Evolutionary conservation across 2,888 invertebrate genomes (phyloP), one percentile per base, ranked within the genome.

Genomic region (Melangyna quadrimaculata): DNA sequence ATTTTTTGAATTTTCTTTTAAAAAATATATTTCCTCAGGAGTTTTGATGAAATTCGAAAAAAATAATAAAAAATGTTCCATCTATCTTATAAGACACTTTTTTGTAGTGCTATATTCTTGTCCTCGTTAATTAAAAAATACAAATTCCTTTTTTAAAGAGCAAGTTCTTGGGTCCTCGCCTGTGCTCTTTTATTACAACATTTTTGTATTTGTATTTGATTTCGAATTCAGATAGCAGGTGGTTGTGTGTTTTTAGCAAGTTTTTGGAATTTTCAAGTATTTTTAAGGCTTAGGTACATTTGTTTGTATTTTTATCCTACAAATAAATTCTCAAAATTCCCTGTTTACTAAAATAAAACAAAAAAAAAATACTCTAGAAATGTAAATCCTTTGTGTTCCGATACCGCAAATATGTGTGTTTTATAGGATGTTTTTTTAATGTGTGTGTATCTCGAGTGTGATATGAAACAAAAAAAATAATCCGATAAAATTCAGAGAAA

Each of bases 401-500:
- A 8, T 32, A 17, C 12, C 57, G 24, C 22, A 57, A 48, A 12
- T 29, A 2, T 57, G 59, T 51, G 37, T 48, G 19, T 51, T 27
- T 51, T 19, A n/a, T 5, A 12, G 43, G 70, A n/a, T 69, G 32
- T 40, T 43, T 55, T 70, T 55, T 17, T 32, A 74, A 57, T 55
- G 43, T 43, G 63, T 65, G 65, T 51, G n/a, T 51, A 67, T 69
- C 37, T 43, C 37, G 59, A 48, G 22, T 59, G 37, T 43, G 57
- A 71, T 61, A 69, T 22, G 1, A 37, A 59, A 59, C 5, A 27
- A 19, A 61, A 78, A 71, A 53, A 48, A 63, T 71, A 79, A 84
- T 79, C 79, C 71, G 80, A 75, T 79, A 84, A 79, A 78, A 24
- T 51, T 55, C 14, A 55, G 43, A 35, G 71, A 82, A 69, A 69